Conservation (phyloP, 2,888 invertebrate genomes). For the Capitulum mitella region DNA sequence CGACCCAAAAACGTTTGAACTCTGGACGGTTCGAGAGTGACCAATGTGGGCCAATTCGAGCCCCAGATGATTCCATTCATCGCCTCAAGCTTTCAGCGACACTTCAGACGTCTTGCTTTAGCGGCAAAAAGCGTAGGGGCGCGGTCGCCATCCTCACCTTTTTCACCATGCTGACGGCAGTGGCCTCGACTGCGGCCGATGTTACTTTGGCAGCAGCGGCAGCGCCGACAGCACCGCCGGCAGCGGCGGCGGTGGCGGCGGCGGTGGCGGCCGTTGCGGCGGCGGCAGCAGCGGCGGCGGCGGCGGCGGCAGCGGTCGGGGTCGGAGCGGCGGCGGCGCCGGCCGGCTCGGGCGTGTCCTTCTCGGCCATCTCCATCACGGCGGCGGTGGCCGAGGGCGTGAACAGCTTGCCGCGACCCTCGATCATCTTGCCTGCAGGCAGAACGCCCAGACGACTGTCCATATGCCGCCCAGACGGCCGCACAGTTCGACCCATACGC, state of each 20-base stretch:
- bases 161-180: background rate
- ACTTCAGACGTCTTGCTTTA: background rate
- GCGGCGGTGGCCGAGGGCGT: background rate
- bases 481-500: too few species aligned
- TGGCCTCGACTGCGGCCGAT: background rate
- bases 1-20: too few species aligned
- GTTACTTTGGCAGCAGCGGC: background rate
- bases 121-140: too few species aligned
- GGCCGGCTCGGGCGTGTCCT: constrained; percentile 7
- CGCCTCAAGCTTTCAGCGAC: too few species aligned
- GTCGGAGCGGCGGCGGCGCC: constrained; percentile 21
- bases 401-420: constrained; percentile 15
- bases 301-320: background rate
- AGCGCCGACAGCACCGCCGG: background rate
- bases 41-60: too few species aligned
- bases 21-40: too few species aligned
- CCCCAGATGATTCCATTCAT: too few species aligned
- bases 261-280: constrained; percentile 2
- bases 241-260: background rate
- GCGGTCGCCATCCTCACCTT: background rate
- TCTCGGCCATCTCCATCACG: constrained; percentile 23
- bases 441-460: too few species aligned
- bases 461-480: too few species aligned
- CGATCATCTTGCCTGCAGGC: constrained; percentile 16
- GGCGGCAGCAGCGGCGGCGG: background rate